Conservation (phyloP, 1,140 invertebrate species). For the Hetaerina americana region DNA sequence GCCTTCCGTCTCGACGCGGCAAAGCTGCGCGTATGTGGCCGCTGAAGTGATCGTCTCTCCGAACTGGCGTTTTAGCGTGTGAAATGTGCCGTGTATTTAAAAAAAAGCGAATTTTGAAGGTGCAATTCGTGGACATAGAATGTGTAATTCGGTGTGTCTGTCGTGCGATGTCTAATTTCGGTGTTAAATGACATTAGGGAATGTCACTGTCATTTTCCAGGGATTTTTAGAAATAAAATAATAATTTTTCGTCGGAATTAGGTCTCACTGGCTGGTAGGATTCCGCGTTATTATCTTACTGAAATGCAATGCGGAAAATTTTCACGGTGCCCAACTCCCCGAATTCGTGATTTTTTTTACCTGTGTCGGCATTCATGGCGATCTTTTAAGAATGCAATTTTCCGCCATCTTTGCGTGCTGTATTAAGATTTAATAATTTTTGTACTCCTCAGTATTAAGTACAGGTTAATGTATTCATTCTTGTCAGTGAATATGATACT, state of each 20-base stretch:
- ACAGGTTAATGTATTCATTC: too few species aligned
- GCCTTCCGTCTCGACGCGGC: background rate
- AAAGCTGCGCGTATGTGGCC: background rate
- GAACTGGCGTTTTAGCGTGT: too few species aligned
- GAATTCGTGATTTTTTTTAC: background rate
- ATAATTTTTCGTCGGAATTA: background rate
- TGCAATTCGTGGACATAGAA: too few species aligned
- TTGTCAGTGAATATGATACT: too few species aligned
- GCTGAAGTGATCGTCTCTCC: background rate
- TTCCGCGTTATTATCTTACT: too few species aligned
- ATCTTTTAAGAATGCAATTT: conserved; percentile 13
- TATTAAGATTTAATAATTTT: conserved; percentile 1
- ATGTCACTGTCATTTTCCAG: conserved; percentile 12
- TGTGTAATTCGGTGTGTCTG: too few species aligned
- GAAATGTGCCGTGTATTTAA: too few species aligned
- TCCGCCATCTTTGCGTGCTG: conserved; percentile 9
- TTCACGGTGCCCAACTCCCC: background rate
- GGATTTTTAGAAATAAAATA: conserved; percentile 7
- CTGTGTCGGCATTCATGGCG: conserved; percentile 6
- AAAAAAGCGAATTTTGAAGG: too few species aligned
- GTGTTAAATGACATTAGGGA: conserved; percentile 9
- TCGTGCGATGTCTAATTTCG: conserved; percentile 4
- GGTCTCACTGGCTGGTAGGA: too few species aligned
- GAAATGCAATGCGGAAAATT: too few species aligned
- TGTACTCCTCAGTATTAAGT: too few species aligned